These are phyloP conservation scores for Anomalospiza imberbis DNA, from an alignment of 2,797 vertebrate genomes.

Conservation along the genomic window DNA sequence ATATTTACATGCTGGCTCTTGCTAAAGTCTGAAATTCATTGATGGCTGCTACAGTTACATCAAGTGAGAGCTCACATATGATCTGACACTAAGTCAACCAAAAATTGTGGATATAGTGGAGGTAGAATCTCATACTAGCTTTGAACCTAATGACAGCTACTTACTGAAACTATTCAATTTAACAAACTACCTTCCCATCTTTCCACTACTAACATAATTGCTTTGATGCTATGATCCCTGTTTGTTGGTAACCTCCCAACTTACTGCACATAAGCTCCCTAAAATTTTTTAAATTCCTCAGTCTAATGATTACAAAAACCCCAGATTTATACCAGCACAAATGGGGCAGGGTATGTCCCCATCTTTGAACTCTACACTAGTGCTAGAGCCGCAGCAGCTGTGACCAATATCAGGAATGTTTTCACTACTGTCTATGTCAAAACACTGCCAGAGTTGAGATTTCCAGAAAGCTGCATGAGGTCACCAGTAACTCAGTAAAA, in stretches of 20 bases:
- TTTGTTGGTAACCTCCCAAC: background rate
- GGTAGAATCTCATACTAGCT: background rate
- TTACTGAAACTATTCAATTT: background rate
- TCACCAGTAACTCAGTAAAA: background rate
- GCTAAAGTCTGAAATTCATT: background rate
- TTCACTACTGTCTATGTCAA: background rate
- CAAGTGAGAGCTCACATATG: background rate
- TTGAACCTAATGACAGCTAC: background rate
- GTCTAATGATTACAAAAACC: background rate
- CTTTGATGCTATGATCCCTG: background rate
- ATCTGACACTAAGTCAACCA: background rate
- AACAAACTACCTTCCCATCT: background rate
- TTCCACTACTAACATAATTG: background rate
- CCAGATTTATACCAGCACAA: background rate
- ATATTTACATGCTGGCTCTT: background rate
- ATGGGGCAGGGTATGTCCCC: background rate
- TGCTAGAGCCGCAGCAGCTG: background rate
- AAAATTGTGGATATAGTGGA: background rate
- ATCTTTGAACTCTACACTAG: background rate
- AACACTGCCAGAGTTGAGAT: background rate
- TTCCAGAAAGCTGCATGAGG: background rate
- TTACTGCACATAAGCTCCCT: accelerated
- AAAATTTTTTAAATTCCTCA: background rate
- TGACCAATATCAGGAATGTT: background rate
- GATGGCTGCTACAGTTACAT: background rate